phyloP scores from a whole-genome alignment of 2,113 vertebrate genomes.

The Fulica atra region DNA sequence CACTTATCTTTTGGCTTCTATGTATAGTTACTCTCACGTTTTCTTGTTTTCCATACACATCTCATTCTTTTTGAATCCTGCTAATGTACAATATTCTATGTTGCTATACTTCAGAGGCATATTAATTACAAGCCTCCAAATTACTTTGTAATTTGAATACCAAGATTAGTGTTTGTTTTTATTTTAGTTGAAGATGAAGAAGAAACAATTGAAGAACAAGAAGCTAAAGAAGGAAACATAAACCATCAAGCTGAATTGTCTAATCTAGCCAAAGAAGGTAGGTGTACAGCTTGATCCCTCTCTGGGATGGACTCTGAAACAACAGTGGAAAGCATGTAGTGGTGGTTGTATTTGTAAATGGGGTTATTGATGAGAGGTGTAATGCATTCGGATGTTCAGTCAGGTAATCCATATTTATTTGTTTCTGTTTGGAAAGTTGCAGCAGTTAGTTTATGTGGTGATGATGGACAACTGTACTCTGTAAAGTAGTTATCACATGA shows the following conservation, averaged over 20 bases:
- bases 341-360: background rate
- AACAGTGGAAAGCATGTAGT: background rate
- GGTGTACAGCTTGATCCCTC: background rate
- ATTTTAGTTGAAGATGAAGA: conserved; percentile 85
- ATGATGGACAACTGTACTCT: background rate
- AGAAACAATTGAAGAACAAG: conserved; percentile 90
- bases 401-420: background rate
- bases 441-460: background rate
- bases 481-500: background rate
- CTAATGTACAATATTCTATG: background rate
- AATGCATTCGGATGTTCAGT: background rate
- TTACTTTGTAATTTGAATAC: background rate
- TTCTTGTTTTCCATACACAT: background rate
- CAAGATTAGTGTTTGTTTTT: background rate
- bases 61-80: background rate
- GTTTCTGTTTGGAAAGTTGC: background rate
- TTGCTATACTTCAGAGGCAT: background rate
- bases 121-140: background rate
- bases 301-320: background rate
- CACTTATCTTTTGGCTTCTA: background rate
- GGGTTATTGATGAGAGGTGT: background rate
- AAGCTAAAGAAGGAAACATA: conserved; percentile 80
- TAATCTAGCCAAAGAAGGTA: conserved; percentile 77
- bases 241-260: conserved; percentile 87
- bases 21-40: background rate